Evolutionary conservation across 2,113 vertebrate species (phyloP).

Genomic region (Bagarius yarrelli): DNA sequence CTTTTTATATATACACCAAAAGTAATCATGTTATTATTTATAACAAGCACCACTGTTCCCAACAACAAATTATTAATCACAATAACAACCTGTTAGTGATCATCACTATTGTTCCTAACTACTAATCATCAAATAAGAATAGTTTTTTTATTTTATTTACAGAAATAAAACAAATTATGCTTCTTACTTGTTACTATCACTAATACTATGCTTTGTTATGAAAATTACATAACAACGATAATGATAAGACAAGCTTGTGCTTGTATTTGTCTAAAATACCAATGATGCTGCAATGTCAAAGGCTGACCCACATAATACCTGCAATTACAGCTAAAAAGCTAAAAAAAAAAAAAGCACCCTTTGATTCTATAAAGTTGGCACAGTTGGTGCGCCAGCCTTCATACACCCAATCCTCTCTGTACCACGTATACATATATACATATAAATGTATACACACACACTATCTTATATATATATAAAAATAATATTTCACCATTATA

Average conservation of each 20-base stretch:
- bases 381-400: slow-evolving; percentile 55
- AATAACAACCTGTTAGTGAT: not conserved
- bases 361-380: slow-evolving; percentile 56
- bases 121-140: not conserved
- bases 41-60: not conserved
- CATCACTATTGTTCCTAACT: not conserved
- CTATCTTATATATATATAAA: too few species aligned
- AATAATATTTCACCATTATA: too few species aligned
- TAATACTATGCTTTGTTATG: too few species aligned
- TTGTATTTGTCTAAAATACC: not conserved
- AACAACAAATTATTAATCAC: not conserved
- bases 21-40: not conserved
- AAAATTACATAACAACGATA: too few species aligned
- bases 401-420: slow-evolving; percentile 32
- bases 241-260: too few species aligned
- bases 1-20: too few species aligned
- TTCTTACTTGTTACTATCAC: not conserved
- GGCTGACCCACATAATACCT: not conserved
- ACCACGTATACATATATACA: slow-evolving; percentile 50
- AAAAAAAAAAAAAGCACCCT: slow-evolving; percentile 16
- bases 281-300: not conserved
- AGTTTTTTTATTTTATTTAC: not conserved
- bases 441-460: slow-evolving; percentile 46
- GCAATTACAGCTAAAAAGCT: not conserved
- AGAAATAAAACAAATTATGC: not conserved